Evolutionary conservation across 2,113 vertebrate species (phyloP).

Genomic region (Telmatochromis brichardi): DNA sequence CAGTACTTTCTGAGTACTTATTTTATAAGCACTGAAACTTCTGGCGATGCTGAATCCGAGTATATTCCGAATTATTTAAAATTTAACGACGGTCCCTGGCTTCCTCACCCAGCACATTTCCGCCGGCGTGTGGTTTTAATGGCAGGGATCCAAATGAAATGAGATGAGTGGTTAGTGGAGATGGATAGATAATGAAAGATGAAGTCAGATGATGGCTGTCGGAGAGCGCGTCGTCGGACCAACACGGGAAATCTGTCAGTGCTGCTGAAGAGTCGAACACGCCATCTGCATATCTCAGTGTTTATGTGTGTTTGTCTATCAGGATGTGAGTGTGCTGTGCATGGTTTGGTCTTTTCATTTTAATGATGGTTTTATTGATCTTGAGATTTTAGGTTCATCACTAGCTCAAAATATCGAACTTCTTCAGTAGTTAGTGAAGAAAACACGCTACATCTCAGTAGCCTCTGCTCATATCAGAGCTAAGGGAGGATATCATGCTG

Average conservation of each 20-base stretch:
- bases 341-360: not conserved
- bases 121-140: not conserved
- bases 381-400: not conserved
- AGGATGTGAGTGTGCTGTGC: not conserved
- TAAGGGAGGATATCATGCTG: not conserved
- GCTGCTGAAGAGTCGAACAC: not conserved
- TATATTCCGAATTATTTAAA: not conserved
- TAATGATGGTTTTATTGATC: not conserved
- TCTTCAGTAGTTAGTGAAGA: not conserved
- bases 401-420: not conserved
- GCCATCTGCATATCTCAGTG: not conserved
- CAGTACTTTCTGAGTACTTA: not conserved
- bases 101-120: not conserved
- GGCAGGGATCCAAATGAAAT: conserved; percentile 14
- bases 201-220: conserved; percentile 24
- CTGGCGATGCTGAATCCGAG: not conserved
- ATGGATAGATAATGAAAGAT: conserved; percentile 14
- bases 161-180: conserved; percentile 5
- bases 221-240: not conserved
- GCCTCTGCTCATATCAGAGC: not conserved
- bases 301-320: not conserved
- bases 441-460: accelerated
- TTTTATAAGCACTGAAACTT: not conserved
- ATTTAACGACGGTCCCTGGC: not conserved
- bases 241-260: conserved; percentile 1